phyloP scores from a whole-genome alignment of 2,888 invertebrate species.

The Drosophila emarginata region DNA sequence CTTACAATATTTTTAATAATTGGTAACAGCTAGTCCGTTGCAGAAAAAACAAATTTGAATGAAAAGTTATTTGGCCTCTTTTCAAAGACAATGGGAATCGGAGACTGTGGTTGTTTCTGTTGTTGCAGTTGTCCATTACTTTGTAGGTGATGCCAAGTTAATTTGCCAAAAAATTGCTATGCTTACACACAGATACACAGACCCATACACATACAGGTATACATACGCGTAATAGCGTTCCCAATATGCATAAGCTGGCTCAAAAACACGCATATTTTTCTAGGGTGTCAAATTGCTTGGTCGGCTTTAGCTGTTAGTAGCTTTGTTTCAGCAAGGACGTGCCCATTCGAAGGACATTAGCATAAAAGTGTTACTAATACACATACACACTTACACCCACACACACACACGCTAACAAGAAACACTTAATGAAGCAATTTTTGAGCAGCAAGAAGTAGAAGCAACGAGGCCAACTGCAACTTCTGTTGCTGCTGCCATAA shows the following conservation, averaged over 20 bases:
- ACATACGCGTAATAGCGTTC: constrained; percentile 19
- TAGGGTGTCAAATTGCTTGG: constrained; percentile 16
- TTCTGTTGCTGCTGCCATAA: constrained; percentile 57
- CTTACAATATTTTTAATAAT: no score
- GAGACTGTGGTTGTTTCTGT: constrained; percentile 4
- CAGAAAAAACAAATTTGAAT: no score
- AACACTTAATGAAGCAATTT: constrained; percentile 78
- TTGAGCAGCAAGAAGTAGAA: constrained; percentile 50
- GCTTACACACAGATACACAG: not conserved
- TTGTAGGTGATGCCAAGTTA: constrained; percentile 13
- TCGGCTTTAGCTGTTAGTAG: constrained; percentile 12
- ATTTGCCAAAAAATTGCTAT: constrained; percentile 31
- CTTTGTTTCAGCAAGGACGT: constrained; percentile 12
- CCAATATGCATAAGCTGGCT: constrained; percentile 37
- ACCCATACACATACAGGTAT: constrained; percentile 17
- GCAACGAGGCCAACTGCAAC: constrained; percentile 20
- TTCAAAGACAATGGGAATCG: not conserved
- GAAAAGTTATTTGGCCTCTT: no score
- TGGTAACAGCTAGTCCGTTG: no score
- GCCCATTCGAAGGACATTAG: constrained; percentile 71
- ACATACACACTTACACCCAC: constrained; percentile 19
- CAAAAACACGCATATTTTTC: constrained; percentile 27
- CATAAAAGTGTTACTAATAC: constrained; percentile 76
- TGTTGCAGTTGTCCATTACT: not conserved
- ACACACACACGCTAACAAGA: constrained; percentile 58